These are phyloP conservation scores for Gambelia wislizenii DNA, from an alignment of 2,797 vertebrate species.

Conservation along the genomic window DNA sequence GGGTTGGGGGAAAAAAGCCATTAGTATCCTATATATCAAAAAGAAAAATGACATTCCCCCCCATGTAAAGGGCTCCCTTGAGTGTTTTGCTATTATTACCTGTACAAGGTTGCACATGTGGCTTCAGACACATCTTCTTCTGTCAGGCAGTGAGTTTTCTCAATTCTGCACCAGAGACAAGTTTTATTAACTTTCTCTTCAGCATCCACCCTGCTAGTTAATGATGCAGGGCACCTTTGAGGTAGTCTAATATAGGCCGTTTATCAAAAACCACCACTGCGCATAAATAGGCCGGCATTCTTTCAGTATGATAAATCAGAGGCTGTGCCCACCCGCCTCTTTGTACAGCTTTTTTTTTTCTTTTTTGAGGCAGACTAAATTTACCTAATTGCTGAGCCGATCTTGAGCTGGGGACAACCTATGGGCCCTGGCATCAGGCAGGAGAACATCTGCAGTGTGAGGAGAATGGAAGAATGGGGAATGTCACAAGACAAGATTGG, in stretches of 20 bases:
- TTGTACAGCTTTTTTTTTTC: constrained; percentile 28
- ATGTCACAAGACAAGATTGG: no score
- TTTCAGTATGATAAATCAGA: constrained; percentile 72
- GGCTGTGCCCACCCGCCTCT: accelerated
- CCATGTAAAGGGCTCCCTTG: constrained; percentile 70
- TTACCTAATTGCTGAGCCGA: constrained; percentile 55
- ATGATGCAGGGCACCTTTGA: constrained; percentile 72
- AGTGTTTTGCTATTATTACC: constrained; percentile 77
- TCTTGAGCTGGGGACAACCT: constrained; percentile 21
- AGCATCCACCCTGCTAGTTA: constrained; percentile 63
- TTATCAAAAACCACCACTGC: constrained; percentile 63
- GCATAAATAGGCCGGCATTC: constrained; percentile 53
- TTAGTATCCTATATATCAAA: constrained; percentile 74
- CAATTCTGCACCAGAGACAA: constrained; percentile 64
- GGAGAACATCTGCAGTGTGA: no score
- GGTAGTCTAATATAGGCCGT: constrained; percentile 55
- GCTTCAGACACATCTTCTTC: constrained; percentile 70
- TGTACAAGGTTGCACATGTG: constrained; percentile 71
- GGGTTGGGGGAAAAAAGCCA: constrained; percentile 48
- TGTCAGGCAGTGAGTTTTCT: constrained; percentile 64
- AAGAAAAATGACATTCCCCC: constrained; percentile 73
- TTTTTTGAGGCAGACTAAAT: constrained; percentile 47
- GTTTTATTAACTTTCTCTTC: constrained; percentile 73
- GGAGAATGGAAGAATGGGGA: no score
- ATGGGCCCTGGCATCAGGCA: background rate